These are phyloP conservation scores for Kobus ellipsiprymnus DNA, from an alignment of 2,113 vertebrate species.

Conservation along the genomic window DNA sequence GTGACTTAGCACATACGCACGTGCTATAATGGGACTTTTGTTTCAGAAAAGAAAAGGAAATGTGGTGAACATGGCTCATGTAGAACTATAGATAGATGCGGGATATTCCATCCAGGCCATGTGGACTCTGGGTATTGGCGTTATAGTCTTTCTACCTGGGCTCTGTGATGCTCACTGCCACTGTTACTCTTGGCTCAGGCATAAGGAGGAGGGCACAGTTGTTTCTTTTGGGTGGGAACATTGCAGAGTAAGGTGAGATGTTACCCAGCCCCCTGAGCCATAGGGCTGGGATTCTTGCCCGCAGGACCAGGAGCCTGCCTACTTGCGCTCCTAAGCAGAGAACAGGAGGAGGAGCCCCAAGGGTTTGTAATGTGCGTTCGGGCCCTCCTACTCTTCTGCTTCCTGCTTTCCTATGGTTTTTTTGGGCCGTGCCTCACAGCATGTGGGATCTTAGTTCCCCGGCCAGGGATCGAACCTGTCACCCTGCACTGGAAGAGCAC, in stretches of 20 bases:
- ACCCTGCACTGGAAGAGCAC: background rate
- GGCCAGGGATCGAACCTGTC: background rate
- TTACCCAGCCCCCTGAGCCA: background rate
- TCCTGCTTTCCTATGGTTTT: background rate
- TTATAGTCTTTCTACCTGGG: background rate
- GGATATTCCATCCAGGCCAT: fast-evolving
- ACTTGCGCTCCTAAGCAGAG: background rate
- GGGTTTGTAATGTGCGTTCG: fast-evolving
- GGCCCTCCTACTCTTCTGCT: too few species aligned
- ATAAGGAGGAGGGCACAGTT: background rate
- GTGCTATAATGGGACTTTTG: background rate
- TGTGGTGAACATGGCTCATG: background rate
- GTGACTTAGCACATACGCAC: background rate
- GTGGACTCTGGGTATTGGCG: background rate
- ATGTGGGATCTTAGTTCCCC: background rate
- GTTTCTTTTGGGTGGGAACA: background rate
- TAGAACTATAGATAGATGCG: fast-evolving
- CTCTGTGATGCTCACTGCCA: background rate
- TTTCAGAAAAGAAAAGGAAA: background rate
- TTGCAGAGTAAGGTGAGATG: background rate
- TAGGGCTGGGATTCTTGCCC: background rate
- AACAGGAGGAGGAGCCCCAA: background rate
- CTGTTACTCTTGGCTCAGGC: background rate
- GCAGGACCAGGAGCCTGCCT: background rate
- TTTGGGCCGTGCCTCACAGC: background rate